Evolutionary conservation across 2,888 invertebrate genomes (phyloP), one percentile per base, ranked within the genome.

Genomic region (Agonum fuliginosum): DNA sequence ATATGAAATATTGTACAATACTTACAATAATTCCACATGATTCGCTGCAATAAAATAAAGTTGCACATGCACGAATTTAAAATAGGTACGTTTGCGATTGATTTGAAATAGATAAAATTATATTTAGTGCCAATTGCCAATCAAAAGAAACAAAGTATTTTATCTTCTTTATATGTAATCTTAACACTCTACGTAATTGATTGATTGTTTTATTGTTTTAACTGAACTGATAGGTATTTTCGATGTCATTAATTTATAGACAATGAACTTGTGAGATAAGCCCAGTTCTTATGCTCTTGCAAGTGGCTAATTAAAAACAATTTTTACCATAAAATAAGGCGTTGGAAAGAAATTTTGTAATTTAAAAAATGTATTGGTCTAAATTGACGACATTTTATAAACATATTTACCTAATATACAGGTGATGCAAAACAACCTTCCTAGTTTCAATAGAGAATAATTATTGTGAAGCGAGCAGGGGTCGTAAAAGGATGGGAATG

Each of bases 51-150:
- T n/a, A n/a, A n/a, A n/a, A n/a, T n/a, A 24, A 54, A 12, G 24
- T 3, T 54, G 22, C 12, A 24, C 24, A 24, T 22, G 54, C 8
- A 37, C 37, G 10, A 12, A 37, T 24, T 54, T 54, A 24, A 54
- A 54, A 54, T 12, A 24, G n/a, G n/a, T n/a, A n/a, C 12, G n/a
- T 54, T 54, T 54, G 54, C 54, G 37, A 12, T 54, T 12, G 4
- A 24, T 54, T 54, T 8, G 22, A 54, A 54, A 22, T 54, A 24
- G 54, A 54, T 54, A 54, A 37, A 54, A 6, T 24, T 54, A 54
- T 54, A 54, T 54, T 54, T 54, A 54, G n/a, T n/a, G n/a, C n/a
- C n/a, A n/a, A n/a, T n/a, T 12, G n/a, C 54, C 54, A 24, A 54
- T 54, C 24, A 54, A 54, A 54, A 17, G 14, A 14, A 43, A 12